Percentiles rank a stretch among this genome's conserved stretches.
phyloP scores from a whole-genome alignment of 30 jellyfish, hydroid and myxozoan genomes.

The Cassiopea xamachana region DNA sequence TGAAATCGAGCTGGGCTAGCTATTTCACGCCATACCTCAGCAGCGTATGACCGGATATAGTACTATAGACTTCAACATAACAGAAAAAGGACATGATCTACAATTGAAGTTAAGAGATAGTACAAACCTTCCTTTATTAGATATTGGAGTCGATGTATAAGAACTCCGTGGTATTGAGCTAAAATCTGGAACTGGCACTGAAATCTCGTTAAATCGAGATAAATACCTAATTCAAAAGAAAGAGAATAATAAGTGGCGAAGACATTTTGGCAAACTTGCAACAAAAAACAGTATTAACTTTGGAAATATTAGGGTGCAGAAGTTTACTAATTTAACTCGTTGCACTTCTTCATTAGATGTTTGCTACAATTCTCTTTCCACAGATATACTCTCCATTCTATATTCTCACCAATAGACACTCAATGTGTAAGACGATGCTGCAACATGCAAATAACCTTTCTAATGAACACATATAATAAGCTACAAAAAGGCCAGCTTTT shows the following conservation, averaged over 20 bases:
- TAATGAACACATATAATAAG: too few relatives aligned
- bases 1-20: not conserved
- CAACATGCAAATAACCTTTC: too few relatives aligned
- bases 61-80: not conserved
- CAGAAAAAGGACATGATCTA: not conserved
- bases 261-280: not conserved
- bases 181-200: not conserved
- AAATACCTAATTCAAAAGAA: not conserved
- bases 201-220: not conserved
- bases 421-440: too few relatives aligned
- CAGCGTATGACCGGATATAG: not conserved
- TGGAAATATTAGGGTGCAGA: not conserved
- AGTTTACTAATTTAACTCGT: too few relatives aligned
- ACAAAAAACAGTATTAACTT: not conserved
- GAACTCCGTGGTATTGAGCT: not conserved
- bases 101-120: not conserved
- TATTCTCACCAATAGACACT: too few relatives aligned
- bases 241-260: not conserved
- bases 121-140: slow-evolving; percentile 12
- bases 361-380: too few relatives aligned
- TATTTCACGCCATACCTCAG: not conserved
- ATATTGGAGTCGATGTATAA: not conserved
- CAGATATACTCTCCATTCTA: too few relatives aligned
- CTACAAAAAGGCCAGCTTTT: too few relatives aligned
- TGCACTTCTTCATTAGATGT: too few relatives aligned